phyloP scores from a whole-genome alignment of 2,113 vertebrate genomes.

The Indicator indicator region DNA sequence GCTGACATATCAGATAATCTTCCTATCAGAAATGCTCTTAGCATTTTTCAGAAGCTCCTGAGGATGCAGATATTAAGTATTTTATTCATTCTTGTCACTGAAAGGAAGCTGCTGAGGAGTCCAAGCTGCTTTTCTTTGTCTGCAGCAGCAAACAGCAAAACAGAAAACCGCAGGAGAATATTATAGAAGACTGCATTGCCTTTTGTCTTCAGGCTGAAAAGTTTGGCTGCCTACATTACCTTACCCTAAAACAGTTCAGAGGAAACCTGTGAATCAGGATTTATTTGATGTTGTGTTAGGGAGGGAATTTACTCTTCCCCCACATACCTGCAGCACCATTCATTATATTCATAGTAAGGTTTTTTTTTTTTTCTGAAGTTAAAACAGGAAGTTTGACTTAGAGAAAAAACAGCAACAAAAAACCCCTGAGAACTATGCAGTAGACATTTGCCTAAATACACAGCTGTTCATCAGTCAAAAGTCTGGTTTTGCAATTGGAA shows the following conservation, averaged over 20 bases:
- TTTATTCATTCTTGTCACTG: conserved; percentile 10
- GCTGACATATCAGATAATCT: neutral
- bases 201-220: neutral
- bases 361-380: neutral
- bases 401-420: neutral
- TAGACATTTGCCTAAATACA: neutral
- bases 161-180: neutral
- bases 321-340: neutral
- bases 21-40: neutral
- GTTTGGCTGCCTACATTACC: neutral
- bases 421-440: neutral
- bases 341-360: neutral
- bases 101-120: conserved; percentile 17
- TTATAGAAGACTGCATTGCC: neutral
- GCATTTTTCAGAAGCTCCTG: neutral
- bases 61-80: conserved; percentile 27
- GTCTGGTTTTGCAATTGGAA: neutral
- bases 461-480: neutral
- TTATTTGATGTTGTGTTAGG: neutral
- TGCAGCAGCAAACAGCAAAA: neutral
- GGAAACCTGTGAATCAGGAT: neutral
- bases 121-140: conserved; percentile 6
- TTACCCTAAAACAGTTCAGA: neutral
- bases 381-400: neutral
- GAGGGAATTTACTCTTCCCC: neutral